Evolutionary conservation across 2,888 invertebrate species (phyloP).

Genomic region (Nebria brevicollis): DNA sequence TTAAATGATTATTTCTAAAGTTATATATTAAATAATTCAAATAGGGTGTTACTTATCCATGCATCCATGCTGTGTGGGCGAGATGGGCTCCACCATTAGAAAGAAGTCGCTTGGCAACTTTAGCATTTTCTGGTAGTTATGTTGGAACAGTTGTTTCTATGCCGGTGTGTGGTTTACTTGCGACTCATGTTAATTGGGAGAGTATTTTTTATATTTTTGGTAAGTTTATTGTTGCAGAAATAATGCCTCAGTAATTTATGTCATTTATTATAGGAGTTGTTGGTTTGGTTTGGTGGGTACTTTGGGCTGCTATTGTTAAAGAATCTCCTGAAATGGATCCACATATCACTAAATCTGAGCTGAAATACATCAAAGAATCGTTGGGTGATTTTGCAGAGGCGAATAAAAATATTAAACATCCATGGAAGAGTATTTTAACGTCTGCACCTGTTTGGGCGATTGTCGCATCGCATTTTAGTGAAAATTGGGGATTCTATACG

Average conservation of each 20-base stretch:
- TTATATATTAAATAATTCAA: too few species aligned
- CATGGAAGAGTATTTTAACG: constrained; percentile 80
- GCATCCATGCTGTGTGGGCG: constrained; percentile 86
- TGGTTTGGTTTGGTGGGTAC: constrained; percentile 76
- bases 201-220: constrained; percentile 86
- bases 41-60: constrained; percentile 81
- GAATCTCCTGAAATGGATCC: constrained; percentile 81
- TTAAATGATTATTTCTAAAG: too few species aligned
- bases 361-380: constrained; percentile 75
- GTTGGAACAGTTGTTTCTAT: constrained; percentile 86
- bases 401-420: constrained; percentile 69
- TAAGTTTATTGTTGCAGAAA: constrained; percentile 53
- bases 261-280: constrained; percentile 65
- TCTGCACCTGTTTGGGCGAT: constrained; percentile 87
- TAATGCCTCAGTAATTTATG: background rate
- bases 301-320: constrained; percentile 77
- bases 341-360: constrained; percentile 76
- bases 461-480: constrained; percentile 83
- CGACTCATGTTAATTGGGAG: constrained; percentile 79
- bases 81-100: constrained; percentile 85
- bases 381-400: constrained; percentile 65
- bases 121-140: constrained; percentile 88
- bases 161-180: constrained; percentile 80
- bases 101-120: constrained; percentile 80
- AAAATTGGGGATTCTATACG: constrained; percentile 92